Percentiles rank a stretch among this genome's conserved stretches.
Evolutionary conservation across 2,888 invertebrate genomes (phyloP).

Genomic region (Metallyticus violacea): DNA sequence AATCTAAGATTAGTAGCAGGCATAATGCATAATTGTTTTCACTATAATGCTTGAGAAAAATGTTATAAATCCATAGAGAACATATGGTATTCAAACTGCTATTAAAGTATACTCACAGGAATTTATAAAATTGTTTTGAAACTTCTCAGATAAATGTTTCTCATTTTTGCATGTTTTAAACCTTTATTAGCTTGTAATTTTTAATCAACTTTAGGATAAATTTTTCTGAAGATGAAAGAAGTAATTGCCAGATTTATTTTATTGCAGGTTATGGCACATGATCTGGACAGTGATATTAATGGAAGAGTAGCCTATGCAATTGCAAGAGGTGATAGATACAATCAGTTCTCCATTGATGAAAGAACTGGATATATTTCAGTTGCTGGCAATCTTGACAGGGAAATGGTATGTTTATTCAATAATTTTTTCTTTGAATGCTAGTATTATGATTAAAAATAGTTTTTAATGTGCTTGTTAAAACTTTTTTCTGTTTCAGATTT

Average conservation of each 20-base stretch:
- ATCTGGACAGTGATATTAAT: constrained; percentile 79
- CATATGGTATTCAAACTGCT: too few relatives aligned
- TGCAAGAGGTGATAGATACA: constrained; percentile 69
- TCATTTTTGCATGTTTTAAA: too few relatives aligned
- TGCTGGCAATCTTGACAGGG: constrained; percentile 74
- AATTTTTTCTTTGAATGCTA: background rate
- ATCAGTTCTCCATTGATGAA: constrained; percentile 75
- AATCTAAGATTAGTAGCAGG: too few relatives aligned
- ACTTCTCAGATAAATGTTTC: too few relatives aligned
- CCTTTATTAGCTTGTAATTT: too few relatives aligned
- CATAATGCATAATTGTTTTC: too few relatives aligned
- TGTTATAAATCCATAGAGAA: too few relatives aligned
- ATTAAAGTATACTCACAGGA: too few relatives aligned
- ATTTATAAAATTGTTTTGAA: too few relatives aligned
- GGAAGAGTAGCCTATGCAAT: constrained; percentile 76
- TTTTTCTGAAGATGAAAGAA: background rate
- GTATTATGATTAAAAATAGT: background rate
- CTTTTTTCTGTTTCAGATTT: constrained; percentile 43
- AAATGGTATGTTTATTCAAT: constrained; percentile 57
- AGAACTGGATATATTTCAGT: constrained; percentile 76
- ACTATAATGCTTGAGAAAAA: too few relatives aligned
- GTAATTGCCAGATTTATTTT: constrained; percentile 11
- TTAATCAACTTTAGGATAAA: background rate
- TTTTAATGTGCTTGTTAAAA: background rate
- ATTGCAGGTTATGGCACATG: constrained; percentile 68